Conservation (phyloP, 1,140 invertebrate species). For the Drosophila rhopaloa region DNA sequence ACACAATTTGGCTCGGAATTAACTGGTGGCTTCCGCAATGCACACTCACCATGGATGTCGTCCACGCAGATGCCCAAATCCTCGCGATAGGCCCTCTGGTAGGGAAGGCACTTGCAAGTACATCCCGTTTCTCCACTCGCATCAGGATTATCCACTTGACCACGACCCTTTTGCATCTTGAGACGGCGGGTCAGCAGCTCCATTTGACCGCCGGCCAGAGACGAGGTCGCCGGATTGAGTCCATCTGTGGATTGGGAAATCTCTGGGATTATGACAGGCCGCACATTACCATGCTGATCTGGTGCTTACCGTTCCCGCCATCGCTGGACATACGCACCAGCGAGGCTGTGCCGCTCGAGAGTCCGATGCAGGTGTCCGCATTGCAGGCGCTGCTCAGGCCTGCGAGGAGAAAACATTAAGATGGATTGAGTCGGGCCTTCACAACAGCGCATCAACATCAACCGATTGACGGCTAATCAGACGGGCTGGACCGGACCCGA, state of each 20-base stretch:
- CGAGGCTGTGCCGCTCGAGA: constrained; percentile 86
- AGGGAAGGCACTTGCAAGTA: constrained; percentile 88
- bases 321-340: constrained; percentile 47
- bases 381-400: constrained; percentile 74
- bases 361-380: constrained; percentile 85
- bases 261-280: constrained; percentile 53
- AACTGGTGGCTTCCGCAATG: constrained; percentile 44
- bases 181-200: constrained; percentile 64
- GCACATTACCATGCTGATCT: constrained; percentile 61
- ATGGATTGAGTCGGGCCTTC: constrained; percentile 70
- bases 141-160: neutral
- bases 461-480: constrained; percentile 63
- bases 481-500: constrained; percentile 1
- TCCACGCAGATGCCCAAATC: constrained; percentile 89
- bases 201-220: constrained; percentile 57
- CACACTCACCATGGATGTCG: constrained; percentile 88
- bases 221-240: constrained; percentile 54
- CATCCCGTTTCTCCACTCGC: constrained; percentile 81
- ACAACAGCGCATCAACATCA: constrained; percentile 65
- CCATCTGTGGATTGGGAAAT: constrained; percentile 37
- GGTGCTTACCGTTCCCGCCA: constrained; percentile 64
- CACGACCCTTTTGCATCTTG: constrained; percentile 55
- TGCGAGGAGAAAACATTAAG: constrained; percentile 47
- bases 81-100: constrained; percentile 88
- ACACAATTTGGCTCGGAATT: constrained; percentile 28